These are phyloP conservation scores for Gasteruption jaculator DNA, from an alignment of 2,888 invertebrate species.

Conservation along the genomic window DNA sequence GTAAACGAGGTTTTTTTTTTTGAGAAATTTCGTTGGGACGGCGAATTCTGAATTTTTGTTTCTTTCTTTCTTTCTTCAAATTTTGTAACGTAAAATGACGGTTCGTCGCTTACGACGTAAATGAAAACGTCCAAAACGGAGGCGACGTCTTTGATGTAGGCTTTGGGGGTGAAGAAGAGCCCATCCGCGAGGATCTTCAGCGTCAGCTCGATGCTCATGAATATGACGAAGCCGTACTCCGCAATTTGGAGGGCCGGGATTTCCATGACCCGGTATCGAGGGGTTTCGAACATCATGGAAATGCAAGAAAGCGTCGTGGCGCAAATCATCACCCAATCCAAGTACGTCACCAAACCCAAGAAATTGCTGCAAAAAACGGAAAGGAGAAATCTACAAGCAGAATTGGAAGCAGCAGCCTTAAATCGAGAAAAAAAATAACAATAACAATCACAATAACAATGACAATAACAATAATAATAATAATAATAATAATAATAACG, in stretches of 20 bases:
- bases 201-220: constrained; percentile 95
- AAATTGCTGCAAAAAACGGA: constrained; percentile 71
- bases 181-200: constrained; percentile 97
- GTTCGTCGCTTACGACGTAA: constrained; percentile 88
- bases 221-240: constrained; percentile 96
- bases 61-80: no score
- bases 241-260: constrained; percentile 89
- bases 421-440: not conserved
- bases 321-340: constrained; percentile 99
- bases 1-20: not conserved
- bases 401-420: not conserved
- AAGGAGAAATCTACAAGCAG: no score
- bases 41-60: not conserved
- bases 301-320: constrained; percentile 95
- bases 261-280: constrained; percentile 89
- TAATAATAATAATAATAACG: no score
- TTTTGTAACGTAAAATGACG: no score
- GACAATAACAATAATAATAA: no score
- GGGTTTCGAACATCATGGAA: constrained; percentile 99
- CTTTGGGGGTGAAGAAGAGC: constrained; percentile 97
- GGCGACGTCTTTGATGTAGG: constrained; percentile 95
- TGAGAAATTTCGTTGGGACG: not conserved
- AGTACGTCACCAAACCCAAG: constrained; percentile 93
- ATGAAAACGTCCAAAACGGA: constrained; percentile 96
- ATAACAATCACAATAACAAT: no score